A percentile compares a stretch with the other conserved stretches of the same genome.
Evolutionary conservation across 37 sponge, comb jelly and placozoan genomes (phyloP).

Genomic region (Crambe crambe): DNA sequence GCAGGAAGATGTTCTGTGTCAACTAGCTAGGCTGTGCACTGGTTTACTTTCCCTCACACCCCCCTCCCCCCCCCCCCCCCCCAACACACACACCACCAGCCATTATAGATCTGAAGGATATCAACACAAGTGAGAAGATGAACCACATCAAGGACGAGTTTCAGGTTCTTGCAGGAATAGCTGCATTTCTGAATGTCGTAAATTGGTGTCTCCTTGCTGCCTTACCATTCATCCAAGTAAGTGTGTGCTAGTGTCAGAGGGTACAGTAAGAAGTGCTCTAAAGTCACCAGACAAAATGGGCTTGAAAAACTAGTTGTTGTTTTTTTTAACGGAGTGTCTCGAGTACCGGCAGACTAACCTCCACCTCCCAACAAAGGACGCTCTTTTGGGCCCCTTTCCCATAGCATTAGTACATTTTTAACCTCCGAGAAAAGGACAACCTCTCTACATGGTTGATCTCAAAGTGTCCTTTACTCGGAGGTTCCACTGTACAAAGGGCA

Average conservation of each 20-base stretch:
- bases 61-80: background rate
- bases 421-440: too few relatives aligned
- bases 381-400: too few relatives aligned
- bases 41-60: background rate
- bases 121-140: background rate
- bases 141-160: background rate
- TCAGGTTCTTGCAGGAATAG: background rate
- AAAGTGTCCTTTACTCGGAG: too few relatives aligned
- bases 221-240: conserved; percentile 46
- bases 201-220: conserved; percentile 10
- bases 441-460: too few relatives aligned
- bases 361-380: background rate
- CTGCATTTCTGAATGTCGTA: conserved; percentile 20
- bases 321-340: too few relatives aligned
- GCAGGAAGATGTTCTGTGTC: too few relatives aligned
- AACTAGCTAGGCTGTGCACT: background rate
- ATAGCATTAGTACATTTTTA: too few relatives aligned
- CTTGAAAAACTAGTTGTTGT: too few relatives aligned
- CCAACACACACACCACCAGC: background rate
- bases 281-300: background rate
- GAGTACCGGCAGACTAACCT: too few relatives aligned
- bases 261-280: background rate
- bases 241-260: background rate
- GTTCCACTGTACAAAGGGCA: too few relatives aligned
- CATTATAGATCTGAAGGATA: conserved; percentile 7